Base-by-base conservation (phyloP, 2,113 vertebrate genomes). In the Mobula hypostoma region DNA sequence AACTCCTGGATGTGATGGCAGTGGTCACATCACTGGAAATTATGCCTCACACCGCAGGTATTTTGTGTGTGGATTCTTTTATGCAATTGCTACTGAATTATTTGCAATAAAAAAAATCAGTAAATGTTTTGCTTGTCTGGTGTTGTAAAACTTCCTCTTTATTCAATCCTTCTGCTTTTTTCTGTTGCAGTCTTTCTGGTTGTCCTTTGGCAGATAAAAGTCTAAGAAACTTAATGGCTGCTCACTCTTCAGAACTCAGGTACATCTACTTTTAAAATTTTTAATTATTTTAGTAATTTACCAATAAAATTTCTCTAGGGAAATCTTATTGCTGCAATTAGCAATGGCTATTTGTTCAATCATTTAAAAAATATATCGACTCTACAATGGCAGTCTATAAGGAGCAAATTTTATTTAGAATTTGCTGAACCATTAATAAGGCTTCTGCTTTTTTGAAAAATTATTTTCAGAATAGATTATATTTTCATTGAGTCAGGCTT, bases 181-280 rank as follows among this genome's bases (percentile, higher is more conserved):
- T 98, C 97, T 98, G 97, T 98, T 97, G 98, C 98, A 99, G 98
- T 98, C 98, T 99, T 96, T 99, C 98, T 99, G 98, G 98, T 98
- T 99, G 98, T 97, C 98, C 98, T 98, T 98, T 99, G 97, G 98
- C 98, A 98, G 98, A 99, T 98, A 99, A 99, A 98, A 99, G 99
- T 97, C 98, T 99, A 97, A 98, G 99, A 97, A 99, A 98, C 97
- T 98, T 99, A 97, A 99, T 99, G 98, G 98, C 98, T 97, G 98
- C 99, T 96, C 98, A 99, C 97, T 98, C 99, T 97, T 98, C 99
- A 97, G 99, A 99, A 97, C 99, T 99, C 98, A 99, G 99, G 99
- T 99, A 99, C 98, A 98, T 99, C 97, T 98, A 98, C 96, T 85
- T 21, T 58, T 74, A 48, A 8, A 74, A n/a, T 32, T 6, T 12